Evolutionary conservation across 2,113 vertebrate species (phyloP).

Genomic region (Ursus arctos): DNA sequence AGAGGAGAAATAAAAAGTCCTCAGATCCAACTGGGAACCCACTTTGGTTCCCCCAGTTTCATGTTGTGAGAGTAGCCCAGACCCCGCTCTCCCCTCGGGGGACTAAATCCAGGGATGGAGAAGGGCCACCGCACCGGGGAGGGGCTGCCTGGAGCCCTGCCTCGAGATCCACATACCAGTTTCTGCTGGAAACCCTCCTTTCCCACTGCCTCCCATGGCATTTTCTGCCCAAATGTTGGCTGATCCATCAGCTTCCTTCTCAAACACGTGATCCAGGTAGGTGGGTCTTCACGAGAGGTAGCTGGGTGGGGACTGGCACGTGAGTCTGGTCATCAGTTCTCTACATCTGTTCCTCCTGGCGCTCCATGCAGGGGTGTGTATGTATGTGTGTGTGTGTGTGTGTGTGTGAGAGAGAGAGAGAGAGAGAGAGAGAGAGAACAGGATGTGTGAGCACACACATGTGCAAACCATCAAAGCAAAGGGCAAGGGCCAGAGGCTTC

Average conservation of each 20-base stretch:
- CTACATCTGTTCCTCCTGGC: not conserved
- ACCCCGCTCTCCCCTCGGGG: not conserved
- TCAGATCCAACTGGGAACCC: no score
- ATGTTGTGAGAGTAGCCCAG: not conserved
- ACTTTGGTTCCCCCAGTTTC: not conserved
- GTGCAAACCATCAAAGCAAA: not conserved
- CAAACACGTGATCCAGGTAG: fast-evolving
- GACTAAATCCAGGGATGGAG: fast-evolving
- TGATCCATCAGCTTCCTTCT: not conserved
- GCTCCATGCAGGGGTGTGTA: not conserved
- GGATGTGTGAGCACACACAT: fast-evolving
- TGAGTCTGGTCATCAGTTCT: not conserved
- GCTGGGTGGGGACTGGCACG: not conserved
- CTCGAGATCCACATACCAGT: fast-evolving
- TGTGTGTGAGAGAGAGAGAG: no score
- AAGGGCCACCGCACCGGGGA: fast-evolving
- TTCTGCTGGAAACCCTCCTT: not conserved
- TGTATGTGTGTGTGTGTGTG: not conserved
- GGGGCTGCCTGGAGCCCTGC: not conserved
- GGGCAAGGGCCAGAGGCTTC: not conserved
- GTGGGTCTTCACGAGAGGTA: not conserved
- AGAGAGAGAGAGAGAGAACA: no score
- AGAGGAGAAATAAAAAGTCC: no score
- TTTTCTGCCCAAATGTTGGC: not conserved
- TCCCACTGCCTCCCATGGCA: not conserved